Percentiles rank a stretch among this genome's conserved stretches.
phyloP scores from a whole-genome alignment of 2,113 vertebrate genomes.

The Machaerirhynchus nigripectus region DNA sequence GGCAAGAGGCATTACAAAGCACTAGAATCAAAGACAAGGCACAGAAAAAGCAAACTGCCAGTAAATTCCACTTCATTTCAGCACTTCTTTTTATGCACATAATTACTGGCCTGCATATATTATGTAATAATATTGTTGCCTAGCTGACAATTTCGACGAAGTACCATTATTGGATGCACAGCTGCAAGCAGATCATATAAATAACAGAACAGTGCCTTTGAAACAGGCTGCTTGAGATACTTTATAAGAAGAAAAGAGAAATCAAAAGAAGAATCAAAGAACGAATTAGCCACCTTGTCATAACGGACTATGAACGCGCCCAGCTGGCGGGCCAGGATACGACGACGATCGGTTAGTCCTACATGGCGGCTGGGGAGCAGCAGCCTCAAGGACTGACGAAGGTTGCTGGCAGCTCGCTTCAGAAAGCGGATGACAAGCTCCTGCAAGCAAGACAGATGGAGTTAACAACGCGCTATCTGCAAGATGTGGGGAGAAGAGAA shows the following conservation, averaged over 20 bases:
- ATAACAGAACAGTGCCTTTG: background rate
- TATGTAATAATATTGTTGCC: background rate
- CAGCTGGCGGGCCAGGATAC: conserved; percentile 87
- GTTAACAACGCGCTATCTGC: background rate
- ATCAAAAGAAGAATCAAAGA: background rate
- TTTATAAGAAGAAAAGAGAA: background rate
- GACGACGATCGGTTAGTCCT: conserved; percentile 79
- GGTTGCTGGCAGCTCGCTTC: conserved; percentile 86
- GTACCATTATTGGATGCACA: background rate
- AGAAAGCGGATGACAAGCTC: conserved; percentile 93
- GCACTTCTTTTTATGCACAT: background rate
- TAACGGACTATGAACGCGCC: conserved; percentile 89
- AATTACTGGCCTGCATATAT: background rate
- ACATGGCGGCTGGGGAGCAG: conserved; percentile 80
- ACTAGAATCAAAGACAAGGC: background rate
- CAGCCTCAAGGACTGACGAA: conserved; percentile 84
- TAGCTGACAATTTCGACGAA: background rate
- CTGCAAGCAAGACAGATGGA: conserved; percentile 66
- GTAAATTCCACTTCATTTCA: background rate
- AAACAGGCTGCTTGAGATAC: background rate
- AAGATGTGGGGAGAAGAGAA: background rate
- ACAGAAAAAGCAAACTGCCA: background rate
- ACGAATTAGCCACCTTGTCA: conserved; percentile 78
- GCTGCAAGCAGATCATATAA: background rate
- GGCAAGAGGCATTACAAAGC: background rate